These are phyloP conservation scores for Apantesis nais DNA, from an alignment of 2,888 invertebrate species.

Conservation along the genomic window DNA sequence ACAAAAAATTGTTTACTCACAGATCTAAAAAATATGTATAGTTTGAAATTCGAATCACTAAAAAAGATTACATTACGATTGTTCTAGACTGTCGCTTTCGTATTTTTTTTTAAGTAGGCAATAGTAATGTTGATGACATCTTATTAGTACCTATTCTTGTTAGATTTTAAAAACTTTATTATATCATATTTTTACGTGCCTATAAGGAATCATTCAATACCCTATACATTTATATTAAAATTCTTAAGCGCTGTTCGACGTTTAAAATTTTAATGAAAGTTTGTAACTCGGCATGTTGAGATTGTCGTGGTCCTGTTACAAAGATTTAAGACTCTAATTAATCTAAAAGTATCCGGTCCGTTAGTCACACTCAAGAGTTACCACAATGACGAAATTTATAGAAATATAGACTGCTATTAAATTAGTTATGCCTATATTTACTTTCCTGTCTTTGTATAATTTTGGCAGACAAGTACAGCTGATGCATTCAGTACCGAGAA, in stretches of 20 bases:
- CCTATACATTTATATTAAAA: constrained; percentile 21
- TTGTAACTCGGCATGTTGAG: constrained; percentile 50
- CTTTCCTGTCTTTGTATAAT: not conserved
- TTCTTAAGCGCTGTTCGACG: constrained; percentile 32
- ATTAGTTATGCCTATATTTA: not conserved
- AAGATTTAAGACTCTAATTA: constrained; percentile 64
- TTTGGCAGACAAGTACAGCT: not conserved
- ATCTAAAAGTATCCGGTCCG: constrained; percentile 55
- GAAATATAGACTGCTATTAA: constrained; percentile 24
- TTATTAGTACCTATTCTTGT: no score
- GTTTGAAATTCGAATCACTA: not conserved
- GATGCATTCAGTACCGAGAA: not conserved
- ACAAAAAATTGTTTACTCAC: not conserved
- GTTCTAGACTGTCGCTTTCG: not conserved
- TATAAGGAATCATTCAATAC: not conserved
- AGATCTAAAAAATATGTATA: not conserved
- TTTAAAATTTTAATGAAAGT: constrained; percentile 57
- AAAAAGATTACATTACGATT: not conserved
- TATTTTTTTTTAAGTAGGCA: not conserved
- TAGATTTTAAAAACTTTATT: not conserved
- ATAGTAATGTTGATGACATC: not conserved
- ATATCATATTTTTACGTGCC: not conserved
- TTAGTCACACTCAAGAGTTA: constrained; percentile 43
- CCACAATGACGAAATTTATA: constrained; percentile 30
- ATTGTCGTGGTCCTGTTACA: constrained; percentile 59